phyloP scores from a whole-genome alignment of 2,888 invertebrate genomes.

The Rotaria socialis region DNA sequence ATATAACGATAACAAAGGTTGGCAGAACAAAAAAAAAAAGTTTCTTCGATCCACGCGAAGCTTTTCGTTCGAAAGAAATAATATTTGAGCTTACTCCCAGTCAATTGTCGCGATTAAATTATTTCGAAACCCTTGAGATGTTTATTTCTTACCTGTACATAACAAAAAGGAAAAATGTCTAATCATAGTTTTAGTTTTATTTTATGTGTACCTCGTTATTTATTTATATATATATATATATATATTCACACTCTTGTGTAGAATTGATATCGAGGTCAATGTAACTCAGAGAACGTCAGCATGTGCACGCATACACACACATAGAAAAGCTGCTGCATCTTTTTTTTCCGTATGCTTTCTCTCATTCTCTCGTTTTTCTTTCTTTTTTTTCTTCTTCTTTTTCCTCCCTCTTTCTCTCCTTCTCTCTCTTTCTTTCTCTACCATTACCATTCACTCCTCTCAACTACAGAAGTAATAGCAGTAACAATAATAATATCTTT shows the following conservation, averaged over 20 bases:
- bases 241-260: constrained; percentile 13
- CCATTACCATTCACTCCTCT: constrained; percentile 22
- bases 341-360: background rate
- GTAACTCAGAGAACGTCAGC: background rate
- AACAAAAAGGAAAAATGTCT: too few relatives aligned
- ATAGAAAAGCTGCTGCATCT: constrained; percentile 26
- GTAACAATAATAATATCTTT: constrained; percentile 12
- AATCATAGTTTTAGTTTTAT: too few relatives aligned
- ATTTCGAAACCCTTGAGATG: too few relatives aligned
- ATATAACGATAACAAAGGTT: background rate
- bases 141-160: too few relatives aligned
- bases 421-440: background rate
- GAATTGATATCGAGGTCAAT: constrained; percentile 36
- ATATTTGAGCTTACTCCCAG: too few relatives aligned
- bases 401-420: background rate
- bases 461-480: constrained; percentile 26
- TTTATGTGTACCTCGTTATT: background rate
- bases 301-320: background rate
- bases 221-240: background rate
- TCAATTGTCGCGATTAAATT: too few relatives aligned
- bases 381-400: background rate
- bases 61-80: too few relatives aligned
- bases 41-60: too few relatives aligned
- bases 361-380: constrained; percentile 9
- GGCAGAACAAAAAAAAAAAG: too few relatives aligned